Evolutionary conservation across 1,140 invertebrate genomes (phyloP).

Genomic region (Triops cancriformis): DNA sequence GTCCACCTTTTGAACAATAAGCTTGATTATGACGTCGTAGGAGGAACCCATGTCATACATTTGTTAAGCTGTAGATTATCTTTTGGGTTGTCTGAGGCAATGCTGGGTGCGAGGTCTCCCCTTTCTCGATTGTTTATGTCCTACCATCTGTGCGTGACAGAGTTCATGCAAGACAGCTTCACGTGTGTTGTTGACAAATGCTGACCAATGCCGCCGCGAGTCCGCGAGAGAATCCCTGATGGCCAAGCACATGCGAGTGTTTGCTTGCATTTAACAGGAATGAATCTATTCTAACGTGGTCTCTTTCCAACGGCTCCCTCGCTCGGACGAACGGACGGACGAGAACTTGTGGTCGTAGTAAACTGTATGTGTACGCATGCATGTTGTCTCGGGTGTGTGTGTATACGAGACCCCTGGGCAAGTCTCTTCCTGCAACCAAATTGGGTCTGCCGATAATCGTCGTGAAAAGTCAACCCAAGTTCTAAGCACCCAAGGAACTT

Average conservation of each 20-base stretch:
- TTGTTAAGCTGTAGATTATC: not conserved
- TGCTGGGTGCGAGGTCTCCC: not conserved
- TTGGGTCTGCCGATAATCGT: not conserved
- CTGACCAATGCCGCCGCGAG: not conserved
- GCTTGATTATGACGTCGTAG: not conserved
- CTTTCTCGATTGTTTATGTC: not conserved
- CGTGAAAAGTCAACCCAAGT: not conserved
- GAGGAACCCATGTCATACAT: not conserved
- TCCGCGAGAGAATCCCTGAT: not conserved
- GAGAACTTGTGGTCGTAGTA: no score
- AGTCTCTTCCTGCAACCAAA: not conserved
- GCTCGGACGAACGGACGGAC: not conserved
- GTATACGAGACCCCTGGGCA: not conserved
- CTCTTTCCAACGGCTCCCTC: not conserved
- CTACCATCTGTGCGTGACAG: conserved; percentile 12
- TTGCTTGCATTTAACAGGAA: not conserved
- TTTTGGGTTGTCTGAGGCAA: not conserved
- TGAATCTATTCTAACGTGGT: not conserved
- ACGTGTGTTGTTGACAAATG: conserved; percentile 13
- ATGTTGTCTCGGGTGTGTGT: not conserved
- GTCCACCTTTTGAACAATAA: not conserved
- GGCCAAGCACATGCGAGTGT: conserved; percentile 8
- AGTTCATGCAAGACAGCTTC: conserved; percentile 13
- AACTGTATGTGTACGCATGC: not conserved
- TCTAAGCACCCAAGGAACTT: not conserved